phyloP scores from a whole-genome alignment of 2,888 invertebrate species.

The Drosophila pegasa region DNA sequence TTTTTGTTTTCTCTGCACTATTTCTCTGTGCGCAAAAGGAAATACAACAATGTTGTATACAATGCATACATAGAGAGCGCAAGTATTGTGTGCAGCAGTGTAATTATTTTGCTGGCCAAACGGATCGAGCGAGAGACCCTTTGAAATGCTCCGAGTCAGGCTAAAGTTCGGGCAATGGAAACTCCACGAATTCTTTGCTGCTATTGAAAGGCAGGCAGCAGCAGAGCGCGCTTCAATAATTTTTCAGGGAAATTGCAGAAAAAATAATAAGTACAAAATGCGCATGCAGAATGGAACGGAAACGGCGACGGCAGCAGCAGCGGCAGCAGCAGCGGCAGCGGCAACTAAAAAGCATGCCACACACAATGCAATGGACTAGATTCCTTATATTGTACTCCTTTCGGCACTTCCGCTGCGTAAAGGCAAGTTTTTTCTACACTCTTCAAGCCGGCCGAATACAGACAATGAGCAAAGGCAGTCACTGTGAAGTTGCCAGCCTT shows the following conservation, averaged over 20 bases:
- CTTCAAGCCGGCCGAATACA: constrained; percentile 53
- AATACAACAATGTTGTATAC: constrained; percentile 1
- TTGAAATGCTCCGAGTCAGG: constrained; percentile 10
- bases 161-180: constrained; percentile 6
- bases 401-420: constrained; percentile 61
- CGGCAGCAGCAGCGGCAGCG: constrained; percentile 47
- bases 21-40: background rate
- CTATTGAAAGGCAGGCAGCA: constrained; percentile 61
- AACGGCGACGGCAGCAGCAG: no score
- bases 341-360: constrained; percentile 48
- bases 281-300: constrained; percentile 62
- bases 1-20: background rate
- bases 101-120: constrained; percentile 27
- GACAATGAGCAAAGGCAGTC: constrained; percentile 47
- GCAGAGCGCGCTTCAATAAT: constrained; percentile 67
- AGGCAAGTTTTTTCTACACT: constrained; percentile 60
- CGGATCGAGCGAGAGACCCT: constrained; percentile 11
- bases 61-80: background rate
- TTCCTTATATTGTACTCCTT: constrained; percentile 45
- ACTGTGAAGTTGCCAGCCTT: constrained; percentile 32
- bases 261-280: constrained; percentile 56
- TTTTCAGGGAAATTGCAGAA: constrained; percentile 35
- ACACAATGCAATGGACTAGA: constrained; percentile 58
- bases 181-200: constrained; percentile 28
- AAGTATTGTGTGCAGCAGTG: constrained; percentile 11